A percentile compares a stretch with the other conserved stretches of the same genome.
Evolutionary conservation across 2,797 vertebrate genomes (phyloP).

Genomic region (Tiaroga cobitis): DNA sequence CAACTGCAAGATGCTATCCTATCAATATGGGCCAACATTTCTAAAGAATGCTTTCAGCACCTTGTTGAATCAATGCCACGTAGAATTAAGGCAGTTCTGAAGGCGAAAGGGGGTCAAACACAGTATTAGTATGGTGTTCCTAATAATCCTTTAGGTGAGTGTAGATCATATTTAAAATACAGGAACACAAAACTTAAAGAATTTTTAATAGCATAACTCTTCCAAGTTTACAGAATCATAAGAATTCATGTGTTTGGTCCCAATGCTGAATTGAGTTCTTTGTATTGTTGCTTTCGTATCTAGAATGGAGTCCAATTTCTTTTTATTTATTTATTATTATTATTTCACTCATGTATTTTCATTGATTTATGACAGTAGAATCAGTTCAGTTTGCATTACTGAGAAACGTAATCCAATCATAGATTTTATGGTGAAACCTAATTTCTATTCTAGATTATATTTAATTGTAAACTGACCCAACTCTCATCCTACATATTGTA

Average conservation of each 20-base stretch:
- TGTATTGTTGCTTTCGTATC: neutral
- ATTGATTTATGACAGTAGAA: neutral
- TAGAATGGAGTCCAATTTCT: neutral
- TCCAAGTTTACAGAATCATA: neutral
- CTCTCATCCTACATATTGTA: neutral
- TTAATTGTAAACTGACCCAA: conserved; percentile 14
- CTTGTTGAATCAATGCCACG: no score
- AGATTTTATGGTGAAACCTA: neutral
- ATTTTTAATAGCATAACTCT: neutral
- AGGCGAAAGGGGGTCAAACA: no score
- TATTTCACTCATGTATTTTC: neutral
- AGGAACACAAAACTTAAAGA: neutral
- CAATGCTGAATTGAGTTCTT: neutral
- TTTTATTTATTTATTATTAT: neutral
- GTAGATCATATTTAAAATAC: neutral
- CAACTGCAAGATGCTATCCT: no score
- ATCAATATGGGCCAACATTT: no score
- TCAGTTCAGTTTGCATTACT: conserved; percentile 10
- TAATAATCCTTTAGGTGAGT: no score
- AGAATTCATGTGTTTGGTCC: neutral
- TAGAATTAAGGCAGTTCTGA: no score
- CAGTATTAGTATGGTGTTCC: no score
- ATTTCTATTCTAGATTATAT: conserved; percentile 28
- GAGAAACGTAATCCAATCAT: conserved; percentile 17
- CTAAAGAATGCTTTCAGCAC: no score